Conservation (phyloP, 2,797 vertebrate genomes). For the Scomberomorus guttatus region DNA sequence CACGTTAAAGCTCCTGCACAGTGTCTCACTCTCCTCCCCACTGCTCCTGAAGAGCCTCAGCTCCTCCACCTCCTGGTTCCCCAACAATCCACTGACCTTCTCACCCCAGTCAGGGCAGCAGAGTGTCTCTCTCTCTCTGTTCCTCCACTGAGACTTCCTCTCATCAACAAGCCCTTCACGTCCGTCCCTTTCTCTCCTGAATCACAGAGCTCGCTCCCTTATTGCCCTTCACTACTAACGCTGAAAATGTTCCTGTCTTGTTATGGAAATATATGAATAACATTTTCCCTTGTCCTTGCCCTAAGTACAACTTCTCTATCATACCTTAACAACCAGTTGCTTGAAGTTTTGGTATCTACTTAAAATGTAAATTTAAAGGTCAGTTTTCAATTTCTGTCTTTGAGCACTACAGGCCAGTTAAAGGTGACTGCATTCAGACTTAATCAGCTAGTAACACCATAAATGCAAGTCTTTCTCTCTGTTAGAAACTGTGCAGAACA, state of each 20-base stretch:
- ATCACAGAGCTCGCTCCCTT: slow-evolving; percentile 25
- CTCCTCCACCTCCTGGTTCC: slow-evolving; percentile 26
- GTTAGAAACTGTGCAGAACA: not conserved
- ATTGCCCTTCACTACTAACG: slow-evolving; percentile 8
- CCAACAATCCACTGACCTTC: slow-evolving; percentile 10
- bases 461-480: not conserved
- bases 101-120: slow-evolving; percentile 8
- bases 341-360: not conserved
- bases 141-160: slow-evolving; percentile 22
- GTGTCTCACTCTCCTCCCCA: not conserved
- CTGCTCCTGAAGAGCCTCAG: not conserved
- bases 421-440: not conserved
- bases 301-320: not conserved
- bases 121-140: slow-evolving; percentile 10
- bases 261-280: slow-evolving; percentile 34
- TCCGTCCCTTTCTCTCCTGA: slow-evolving; percentile 23
- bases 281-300: slow-evolving; percentile 17
- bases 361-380: slow-evolving; percentile 34
- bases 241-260: slow-evolving; percentile 29
- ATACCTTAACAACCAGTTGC: not conserved
- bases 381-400: not conserved
- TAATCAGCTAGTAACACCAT: not conserved
- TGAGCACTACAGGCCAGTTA: not conserved
- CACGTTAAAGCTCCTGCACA: too few relatives aligned
- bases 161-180: slow-evolving; percentile 48